Evolutionary conservation across 2,888 invertebrate genomes (phyloP), one percentile per base, ranked within the genome.

Genomic region (Caenorhabditis sp.): DNA sequence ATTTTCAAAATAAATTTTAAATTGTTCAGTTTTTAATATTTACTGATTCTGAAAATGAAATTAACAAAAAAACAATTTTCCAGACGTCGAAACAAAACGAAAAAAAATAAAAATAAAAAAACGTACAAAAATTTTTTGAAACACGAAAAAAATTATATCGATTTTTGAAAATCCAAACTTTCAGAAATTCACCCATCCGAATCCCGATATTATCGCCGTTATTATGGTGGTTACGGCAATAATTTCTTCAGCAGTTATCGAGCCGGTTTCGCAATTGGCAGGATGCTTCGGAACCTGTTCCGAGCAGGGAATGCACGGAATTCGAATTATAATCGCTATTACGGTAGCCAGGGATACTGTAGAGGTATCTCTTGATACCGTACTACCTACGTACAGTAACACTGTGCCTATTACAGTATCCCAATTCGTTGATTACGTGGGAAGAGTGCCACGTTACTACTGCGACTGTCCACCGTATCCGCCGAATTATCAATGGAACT

Each of bases 381-480:
- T n/a, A n/a, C n/a, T n/a, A n/a, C n/a, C n/a, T n/a, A n/a, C n/a
- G n/a, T n/a, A n/a, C 32, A 32, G 40, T 40, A 40, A 40, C 40
- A 6, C 20, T 1, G 22, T 37, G 0, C n/a, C 2, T 18, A 18
- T 55, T 67, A 40, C 67, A 58, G 67, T 60, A 15, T 32, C 67
- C 15, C 65, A 53, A 74, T 60, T 67, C 40, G 60, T 74, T 13
- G 74, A 74, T 22, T 74, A 74, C 18, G 74, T 67, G 6, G 67
- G 67, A 13, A 11, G 2, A 1, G 37, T 18, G 6, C 70, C 78
- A 8, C 62, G 78, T 18, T 79, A 56, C 40, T 79, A 79, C 51
- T 79, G 78, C 60, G 65, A 79, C 40, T 79, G 78, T 53, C 70
- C 70, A 32, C 78, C 78, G 20, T 65, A 70, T 51, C 53, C 78